Percentiles rank a stretch among this genome's conserved stretches.
These are phyloP conservation scores for Oreochromis spilurus DNA, from an alignment of 2,113 vertebrate genomes.

Conservation along the genomic window DNA sequence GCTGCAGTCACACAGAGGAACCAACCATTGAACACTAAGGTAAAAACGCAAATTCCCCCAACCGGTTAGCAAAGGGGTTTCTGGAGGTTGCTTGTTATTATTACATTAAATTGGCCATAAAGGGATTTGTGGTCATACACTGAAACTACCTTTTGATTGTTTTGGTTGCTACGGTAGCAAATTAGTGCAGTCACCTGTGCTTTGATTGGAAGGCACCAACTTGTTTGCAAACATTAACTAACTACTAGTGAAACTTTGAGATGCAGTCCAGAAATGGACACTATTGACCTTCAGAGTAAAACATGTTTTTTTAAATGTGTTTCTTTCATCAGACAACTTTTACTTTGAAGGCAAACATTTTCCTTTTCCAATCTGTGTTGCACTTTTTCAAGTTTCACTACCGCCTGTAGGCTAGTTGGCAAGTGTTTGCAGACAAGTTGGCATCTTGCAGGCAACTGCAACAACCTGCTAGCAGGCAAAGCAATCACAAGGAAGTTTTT, in stretches of 20 bases:
- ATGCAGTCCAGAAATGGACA: neutral
- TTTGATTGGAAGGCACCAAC: neutral
- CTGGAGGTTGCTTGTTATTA: neutral
- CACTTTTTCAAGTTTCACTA: neutral
- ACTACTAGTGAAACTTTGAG: neutral
- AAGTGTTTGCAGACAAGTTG: neutral
- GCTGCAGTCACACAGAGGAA: neutral
- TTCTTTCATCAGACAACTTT: neutral
- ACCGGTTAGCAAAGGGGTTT: neutral
- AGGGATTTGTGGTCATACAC: neutral
- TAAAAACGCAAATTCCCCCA: neutral
- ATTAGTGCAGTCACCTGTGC: neutral
- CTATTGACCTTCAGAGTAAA: neutral
- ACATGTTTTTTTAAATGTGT: neutral
- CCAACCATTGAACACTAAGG: neutral
- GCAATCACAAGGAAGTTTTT: neutral
- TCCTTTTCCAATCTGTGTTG: neutral
- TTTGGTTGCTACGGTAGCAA: rapidly evolving
- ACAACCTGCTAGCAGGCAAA: neutral
- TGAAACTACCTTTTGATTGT: neutral
- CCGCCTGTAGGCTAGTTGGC: neutral
- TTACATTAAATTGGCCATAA: neutral
- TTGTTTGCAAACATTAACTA: neutral
- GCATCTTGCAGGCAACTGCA: neutral
- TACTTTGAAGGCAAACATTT: neutral